Percentiles rank a stretch among this genome's conserved stretches.
Evolutionary conservation across 2,888 invertebrate species (phyloP).

Genomic region (Erebia ligea): DNA sequence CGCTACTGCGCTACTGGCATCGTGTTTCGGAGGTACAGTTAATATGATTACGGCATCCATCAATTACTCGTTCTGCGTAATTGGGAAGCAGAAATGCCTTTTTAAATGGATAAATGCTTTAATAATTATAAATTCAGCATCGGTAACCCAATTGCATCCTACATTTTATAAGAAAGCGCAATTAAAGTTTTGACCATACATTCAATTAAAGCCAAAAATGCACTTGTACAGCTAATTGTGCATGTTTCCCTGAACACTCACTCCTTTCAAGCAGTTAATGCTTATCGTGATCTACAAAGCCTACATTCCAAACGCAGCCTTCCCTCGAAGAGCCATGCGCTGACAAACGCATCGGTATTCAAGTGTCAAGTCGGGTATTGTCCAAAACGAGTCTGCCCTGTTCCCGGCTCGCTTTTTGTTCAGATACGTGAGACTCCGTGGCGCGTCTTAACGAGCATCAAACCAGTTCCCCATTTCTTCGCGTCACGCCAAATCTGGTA

Average conservation of each 20-base stretch:
- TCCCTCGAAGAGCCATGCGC: slow-evolving; percentile 40
- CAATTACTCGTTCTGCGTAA: slow-evolving; percentile 10
- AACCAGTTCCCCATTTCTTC: slow-evolving; percentile 75
- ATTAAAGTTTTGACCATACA: background rate
- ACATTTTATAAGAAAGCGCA: slow-evolving; percentile 10
- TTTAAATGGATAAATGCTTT: slow-evolving; percentile 11
- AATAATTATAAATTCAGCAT: slow-evolving; percentile 5
- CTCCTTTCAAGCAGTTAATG: slow-evolving; percentile 6
- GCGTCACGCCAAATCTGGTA: slow-evolving; percentile 72
- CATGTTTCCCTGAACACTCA: slow-evolving; percentile 14
- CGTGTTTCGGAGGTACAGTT: slow-evolving; percentile 16
- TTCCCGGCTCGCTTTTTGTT: slow-evolving; percentile 70
- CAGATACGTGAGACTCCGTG: slow-evolving; percentile 73
- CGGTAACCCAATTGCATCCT: slow-evolving; percentile 6
- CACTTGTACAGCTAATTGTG: slow-evolving; percentile 1
- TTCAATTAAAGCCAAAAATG: slow-evolving; percentile 12
- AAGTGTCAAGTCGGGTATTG: slow-evolving; percentile 73
- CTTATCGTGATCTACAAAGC: slow-evolving; percentile 37
- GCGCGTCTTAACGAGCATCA: slow-evolving; percentile 75
- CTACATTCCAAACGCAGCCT: slow-evolving; percentile 43
- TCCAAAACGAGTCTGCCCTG: slow-evolving; percentile 70
- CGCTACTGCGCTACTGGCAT: slow-evolving; percentile 22
- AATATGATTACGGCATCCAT: background rate
- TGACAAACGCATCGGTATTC: slow-evolving; percentile 71
- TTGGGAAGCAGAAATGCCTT: slow-evolving; percentile 3